A percentile compares a stretch with the other conserved stretches of the same genome.
phyloP scores from a whole-genome alignment of 2,113 vertebrate species.

The Amia ocellicauda region DNA sequence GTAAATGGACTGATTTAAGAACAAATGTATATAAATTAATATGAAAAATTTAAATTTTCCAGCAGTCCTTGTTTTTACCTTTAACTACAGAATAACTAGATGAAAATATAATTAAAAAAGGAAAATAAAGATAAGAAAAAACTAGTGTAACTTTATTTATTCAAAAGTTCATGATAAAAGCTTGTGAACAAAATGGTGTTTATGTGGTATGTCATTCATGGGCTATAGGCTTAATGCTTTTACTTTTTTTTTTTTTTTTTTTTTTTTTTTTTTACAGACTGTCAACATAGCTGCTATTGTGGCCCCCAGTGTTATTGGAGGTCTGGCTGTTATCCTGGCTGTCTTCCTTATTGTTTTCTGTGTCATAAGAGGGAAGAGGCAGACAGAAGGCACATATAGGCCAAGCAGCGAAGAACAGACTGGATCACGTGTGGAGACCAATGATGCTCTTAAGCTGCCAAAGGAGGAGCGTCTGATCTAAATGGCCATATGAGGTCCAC shows the following conservation, averaged over 20 bases:
- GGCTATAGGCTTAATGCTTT: not conserved
- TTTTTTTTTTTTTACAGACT: not conserved
- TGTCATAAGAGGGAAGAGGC: slow-evolving; percentile 69
- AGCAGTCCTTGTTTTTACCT: no score
- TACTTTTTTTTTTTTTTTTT: not conserved
- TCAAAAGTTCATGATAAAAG: no score
- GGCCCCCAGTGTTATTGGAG: slow-evolving; percentile 48
- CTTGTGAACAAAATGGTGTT: no score
- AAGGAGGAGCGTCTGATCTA: slow-evolving; percentile 84
- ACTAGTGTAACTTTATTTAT: no score
- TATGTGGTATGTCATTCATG: no score
- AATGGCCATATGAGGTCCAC: slow-evolving; percentile 17
- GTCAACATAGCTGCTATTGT: slow-evolving; percentile 23
- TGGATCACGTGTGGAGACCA: slow-evolving; percentile 54
- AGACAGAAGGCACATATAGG: slow-evolving; percentile 75
- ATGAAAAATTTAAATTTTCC: no score
- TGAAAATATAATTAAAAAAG: no score
- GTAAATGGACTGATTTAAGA: no score
- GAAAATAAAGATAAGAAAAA: no score
- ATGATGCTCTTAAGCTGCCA: slow-evolving; percentile 72
- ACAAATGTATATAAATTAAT: no score
- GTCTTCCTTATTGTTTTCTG: slow-evolving; percentile 55
- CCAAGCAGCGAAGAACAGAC: slow-evolving; percentile 78
- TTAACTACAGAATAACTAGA: no score
- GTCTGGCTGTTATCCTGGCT: slow-evolving; percentile 45